These are phyloP conservation scores for Tachina lurida DNA, from an alignment of 2,888 invertebrate species.

Conservation along the genomic window DNA sequence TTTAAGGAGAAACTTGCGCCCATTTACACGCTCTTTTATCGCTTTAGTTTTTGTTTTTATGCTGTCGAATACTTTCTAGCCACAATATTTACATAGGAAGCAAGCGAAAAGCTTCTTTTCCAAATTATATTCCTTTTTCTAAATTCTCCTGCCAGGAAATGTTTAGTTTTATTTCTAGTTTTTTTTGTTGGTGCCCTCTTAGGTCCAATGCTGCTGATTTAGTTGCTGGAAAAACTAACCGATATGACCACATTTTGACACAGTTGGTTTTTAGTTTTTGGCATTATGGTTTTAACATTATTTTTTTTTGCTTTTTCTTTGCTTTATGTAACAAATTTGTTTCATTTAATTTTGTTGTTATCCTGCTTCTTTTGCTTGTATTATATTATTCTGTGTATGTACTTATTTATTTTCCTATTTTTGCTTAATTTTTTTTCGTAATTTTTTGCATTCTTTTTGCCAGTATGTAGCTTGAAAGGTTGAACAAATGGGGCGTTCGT, in stretches of 20 bases:
- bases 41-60: slow-evolving; percentile 7
- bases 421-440: not conserved
- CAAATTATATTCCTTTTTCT: not conserved
- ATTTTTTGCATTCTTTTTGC: not conserved
- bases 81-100: not conserved
- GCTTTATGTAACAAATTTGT: slow-evolving; percentile 28
- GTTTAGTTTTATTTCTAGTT: slow-evolving; percentile 19
- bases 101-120: slow-evolving; percentile 2
- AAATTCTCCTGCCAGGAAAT: slow-evolving; percentile 17
- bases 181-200: not conserved
- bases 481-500: slow-evolving; percentile 16
- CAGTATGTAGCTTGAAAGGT: not conserved
- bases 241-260: slow-evolving; percentile 66
- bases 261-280: slow-evolving; percentile 69
- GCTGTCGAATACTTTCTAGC: not conserved
- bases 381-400: slow-evolving; percentile 17
- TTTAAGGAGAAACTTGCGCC: not conserved
- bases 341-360: slow-evolving; percentile 43
- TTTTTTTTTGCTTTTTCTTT: slow-evolving; percentile 11
- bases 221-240: slow-evolving; percentile 38
- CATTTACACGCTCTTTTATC: not conserved
- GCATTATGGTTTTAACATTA: slow-evolving; percentile 54
- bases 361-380: slow-evolving; percentile 5
- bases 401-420: slow-evolving; percentile 33
- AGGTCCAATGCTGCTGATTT: not conserved